Conservation (phyloP, 2,888 invertebrate genomes). For the Acanthosepion lycidas region DNA sequence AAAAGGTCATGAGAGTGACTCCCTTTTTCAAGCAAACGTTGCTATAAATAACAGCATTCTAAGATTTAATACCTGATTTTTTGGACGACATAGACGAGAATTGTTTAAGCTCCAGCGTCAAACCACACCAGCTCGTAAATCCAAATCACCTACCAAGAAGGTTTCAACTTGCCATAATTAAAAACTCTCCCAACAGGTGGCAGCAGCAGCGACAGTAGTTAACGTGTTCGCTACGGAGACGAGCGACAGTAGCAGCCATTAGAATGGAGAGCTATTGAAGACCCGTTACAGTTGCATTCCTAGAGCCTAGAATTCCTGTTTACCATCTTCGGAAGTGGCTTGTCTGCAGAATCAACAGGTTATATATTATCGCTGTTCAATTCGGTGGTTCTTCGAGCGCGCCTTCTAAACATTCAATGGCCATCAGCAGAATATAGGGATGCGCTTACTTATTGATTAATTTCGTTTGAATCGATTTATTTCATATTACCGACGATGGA, state of each 20-base stretch:
- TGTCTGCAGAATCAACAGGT: constrained; percentile 1
- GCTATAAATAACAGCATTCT: not conserved
- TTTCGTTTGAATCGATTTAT: not conserved
- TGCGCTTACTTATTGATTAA: not conserved
- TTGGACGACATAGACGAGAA: too few relatives aligned
- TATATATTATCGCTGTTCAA: not conserved
- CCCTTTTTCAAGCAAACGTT: not conserved
- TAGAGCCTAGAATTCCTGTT: not conserved
- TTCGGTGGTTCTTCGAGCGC: not conserved
- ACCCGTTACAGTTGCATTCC: not conserved
- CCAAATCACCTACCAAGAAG: too few relatives aligned
- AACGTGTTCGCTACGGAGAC: not conserved
- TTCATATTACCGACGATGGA: not conserved
- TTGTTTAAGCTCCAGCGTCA: not conserved
- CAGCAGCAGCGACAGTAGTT: not conserved
- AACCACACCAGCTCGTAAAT: too few relatives aligned
- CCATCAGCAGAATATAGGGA: not conserved
- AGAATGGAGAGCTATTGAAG: too few relatives aligned
- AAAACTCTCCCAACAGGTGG: not conserved
- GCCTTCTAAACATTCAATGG: not conserved
- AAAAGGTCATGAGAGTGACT: too few relatives aligned
- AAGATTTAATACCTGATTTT: not conserved
- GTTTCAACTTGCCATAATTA: not conserved
- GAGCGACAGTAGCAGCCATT: not conserved
- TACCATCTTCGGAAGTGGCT: not conserved